A percentile compares a stretch with the other conserved stretches of the same genome.
Conservation (phyloP, 1,140 invertebrate genomes). For the Pentalonia nigronervosa region DNA sequence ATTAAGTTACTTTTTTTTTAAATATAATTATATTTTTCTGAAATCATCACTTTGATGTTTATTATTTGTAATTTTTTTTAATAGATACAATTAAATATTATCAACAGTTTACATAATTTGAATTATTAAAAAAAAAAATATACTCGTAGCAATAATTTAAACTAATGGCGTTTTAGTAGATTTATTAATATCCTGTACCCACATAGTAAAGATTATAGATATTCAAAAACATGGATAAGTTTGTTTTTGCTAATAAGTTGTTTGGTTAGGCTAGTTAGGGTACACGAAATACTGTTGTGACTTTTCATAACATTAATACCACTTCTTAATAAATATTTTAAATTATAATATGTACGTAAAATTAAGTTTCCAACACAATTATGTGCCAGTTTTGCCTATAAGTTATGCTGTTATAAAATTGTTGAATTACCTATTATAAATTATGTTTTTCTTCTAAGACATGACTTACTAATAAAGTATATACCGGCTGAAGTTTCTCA, state of each 20-base stretch:
- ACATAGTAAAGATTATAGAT: neutral
- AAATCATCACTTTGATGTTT: neutral
- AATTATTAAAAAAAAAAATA: neutral
- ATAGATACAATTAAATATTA: neutral
- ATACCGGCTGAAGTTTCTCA: neutral
- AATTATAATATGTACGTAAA: neutral
- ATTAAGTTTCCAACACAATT: neutral
- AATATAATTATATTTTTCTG: neutral
- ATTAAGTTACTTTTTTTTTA: neutral
- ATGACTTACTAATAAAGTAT: neutral
- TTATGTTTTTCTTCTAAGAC: neutral
- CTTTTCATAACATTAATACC: neutral
- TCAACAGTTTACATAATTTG: neutral
- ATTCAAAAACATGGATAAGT: neutral
- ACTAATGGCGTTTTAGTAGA: neutral
- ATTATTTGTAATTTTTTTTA: neutral
- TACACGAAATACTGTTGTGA: no score
- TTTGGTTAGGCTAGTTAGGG: neutral
- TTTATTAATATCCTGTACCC: neutral
- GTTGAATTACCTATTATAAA: neutral
- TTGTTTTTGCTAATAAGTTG: neutral
- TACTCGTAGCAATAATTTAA: neutral
- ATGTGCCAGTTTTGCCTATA: neutral
- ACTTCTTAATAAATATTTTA: neutral
- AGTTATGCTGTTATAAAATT: constrained; percentile 5